These are phyloP conservation scores for Micoletzkya japonica DNA, from an alignment of 2,888 invertebrate species.

Conservation along the genomic window DNA sequence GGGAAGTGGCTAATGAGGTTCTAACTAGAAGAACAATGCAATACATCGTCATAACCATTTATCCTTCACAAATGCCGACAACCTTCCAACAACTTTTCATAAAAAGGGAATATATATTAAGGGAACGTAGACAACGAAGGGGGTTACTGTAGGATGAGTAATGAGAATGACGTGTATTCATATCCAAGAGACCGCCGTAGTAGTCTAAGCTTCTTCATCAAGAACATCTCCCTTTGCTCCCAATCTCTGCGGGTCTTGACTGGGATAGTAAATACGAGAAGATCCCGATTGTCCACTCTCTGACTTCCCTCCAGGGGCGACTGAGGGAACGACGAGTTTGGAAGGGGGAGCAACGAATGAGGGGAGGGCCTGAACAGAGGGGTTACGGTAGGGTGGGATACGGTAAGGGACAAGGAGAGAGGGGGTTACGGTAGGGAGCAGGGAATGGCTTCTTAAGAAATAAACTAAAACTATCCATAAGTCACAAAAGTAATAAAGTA, in stretches of 20 bases:
- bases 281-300: background rate
- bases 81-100: too few relatives aligned
- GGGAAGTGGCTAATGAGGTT: too few relatives aligned
- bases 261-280: slow-evolving; percentile 83
- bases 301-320: slow-evolving; percentile 15
- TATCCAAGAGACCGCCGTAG: too few relatives aligned
- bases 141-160: background rate
- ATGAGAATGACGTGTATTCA: slow-evolving; percentile 9
- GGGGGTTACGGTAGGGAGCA: too few relatives aligned
- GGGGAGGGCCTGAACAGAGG: too few relatives aligned
- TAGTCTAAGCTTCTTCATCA: slow-evolving; percentile 38
- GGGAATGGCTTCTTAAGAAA: background rate
- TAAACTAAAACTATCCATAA: background rate
- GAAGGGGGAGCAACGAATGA: slow-evolving; percentile 24
- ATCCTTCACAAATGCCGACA: too few relatives aligned
- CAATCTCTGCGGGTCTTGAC: slow-evolving; percentile 83
- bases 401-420: too few relatives aligned
- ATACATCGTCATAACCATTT: too few relatives aligned
- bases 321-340: slow-evolving; percentile 30
- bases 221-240: slow-evolving; percentile 62
- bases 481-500: background rate
- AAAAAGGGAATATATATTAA: too few relatives aligned
- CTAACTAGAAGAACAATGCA: too few relatives aligned
- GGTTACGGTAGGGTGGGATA: too few relatives aligned
- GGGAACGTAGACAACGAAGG: background rate